Percentiles rank a stretch among this genome's conserved stretches.
phyloP scores from a whole-genome alignment of 2,113 vertebrate genomes.

The Xiphophorus hellerii region DNA sequence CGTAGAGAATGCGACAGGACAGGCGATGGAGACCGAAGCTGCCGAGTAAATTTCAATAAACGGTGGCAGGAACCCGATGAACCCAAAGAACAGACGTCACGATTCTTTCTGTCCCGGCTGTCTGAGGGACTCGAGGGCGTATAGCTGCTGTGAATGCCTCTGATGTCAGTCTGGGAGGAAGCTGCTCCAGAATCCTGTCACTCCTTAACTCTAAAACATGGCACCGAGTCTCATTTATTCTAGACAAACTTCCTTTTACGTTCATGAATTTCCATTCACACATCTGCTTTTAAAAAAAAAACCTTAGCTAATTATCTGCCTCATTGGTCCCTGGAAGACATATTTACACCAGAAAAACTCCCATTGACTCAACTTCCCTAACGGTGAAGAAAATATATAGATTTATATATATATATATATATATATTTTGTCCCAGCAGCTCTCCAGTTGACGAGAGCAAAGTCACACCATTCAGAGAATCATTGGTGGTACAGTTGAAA shows the following conservation, averaged over 20 bases:
- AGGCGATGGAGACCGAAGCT: slow-evolving; percentile 87
- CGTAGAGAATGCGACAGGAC: slow-evolving; percentile 91
- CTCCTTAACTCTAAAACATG: slow-evolving; percentile 33
- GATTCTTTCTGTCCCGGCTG: slow-evolving; percentile 73
- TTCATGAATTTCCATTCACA: not conserved
- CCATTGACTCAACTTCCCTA: not conserved
- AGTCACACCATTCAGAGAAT: slow-evolving; percentile 32
- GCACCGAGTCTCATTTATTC: not conserved
- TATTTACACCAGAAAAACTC: not conserved
- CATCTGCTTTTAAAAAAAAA: not conserved
- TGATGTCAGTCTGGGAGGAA: slow-evolving; percentile 73
- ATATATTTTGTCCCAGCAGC: not conserved
- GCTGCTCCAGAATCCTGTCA: slow-evolving; percentile 69
- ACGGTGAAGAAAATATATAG: too few species aligned
- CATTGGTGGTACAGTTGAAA: slow-evolving; percentile 27
- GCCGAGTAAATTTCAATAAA: slow-evolving; percentile 82
- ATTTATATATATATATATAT: too few species aligned
- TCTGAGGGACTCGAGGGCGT: slow-evolving; percentile 67
- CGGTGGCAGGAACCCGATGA: slow-evolving; percentile 66
- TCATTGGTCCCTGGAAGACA: not conserved
- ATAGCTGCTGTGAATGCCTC: slow-evolving; percentile 74
- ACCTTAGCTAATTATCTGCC: not conserved
- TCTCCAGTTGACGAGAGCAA: slow-evolving; percentile 31
- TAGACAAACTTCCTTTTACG: not conserved
- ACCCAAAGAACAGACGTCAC: slow-evolving; percentile 77